These are phyloP conservation scores for Galemys pyrenaicus DNA, from an alignment of 2,113 vertebrate species.

Conservation along the genomic window DNA sequence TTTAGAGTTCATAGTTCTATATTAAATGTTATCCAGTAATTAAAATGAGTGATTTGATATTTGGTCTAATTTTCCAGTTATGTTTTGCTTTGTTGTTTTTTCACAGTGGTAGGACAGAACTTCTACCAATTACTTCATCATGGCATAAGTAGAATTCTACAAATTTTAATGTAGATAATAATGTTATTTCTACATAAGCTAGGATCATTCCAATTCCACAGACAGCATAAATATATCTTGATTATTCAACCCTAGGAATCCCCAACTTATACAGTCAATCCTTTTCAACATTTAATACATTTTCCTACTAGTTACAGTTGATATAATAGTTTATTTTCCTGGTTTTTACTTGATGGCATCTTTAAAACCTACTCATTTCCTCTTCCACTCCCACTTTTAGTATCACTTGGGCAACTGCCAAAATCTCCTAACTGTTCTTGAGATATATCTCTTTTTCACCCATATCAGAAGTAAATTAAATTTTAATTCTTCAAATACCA, in stretches of 20 bases:
- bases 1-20: background rate
- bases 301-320: background rate
- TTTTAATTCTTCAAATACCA: conserved; percentile 14
- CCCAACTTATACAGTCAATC: background rate
- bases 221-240: background rate
- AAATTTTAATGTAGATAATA: background rate
- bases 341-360: background rate
- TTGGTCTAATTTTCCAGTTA: background rate
- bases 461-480: conserved; percentile 27
- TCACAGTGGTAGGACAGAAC: background rate
- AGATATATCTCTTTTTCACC: background rate
- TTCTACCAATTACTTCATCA: background rate
- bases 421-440: background rate
- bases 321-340: conserved; percentile 5
- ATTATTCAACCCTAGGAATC: background rate
- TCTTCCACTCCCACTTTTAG: conserved; percentile 31
- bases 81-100: too few relatives aligned
- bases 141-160: background rate
- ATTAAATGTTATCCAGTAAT: background rate
- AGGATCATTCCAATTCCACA: background rate
- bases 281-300: background rate
- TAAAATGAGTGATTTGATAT: background rate
- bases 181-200: background rate
- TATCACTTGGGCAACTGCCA: background rate
- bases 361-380: conserved; percentile 56